phyloP scores from a whole-genome alignment of 2,797 vertebrate genomes.

The Holocentrus rufus region DNA sequence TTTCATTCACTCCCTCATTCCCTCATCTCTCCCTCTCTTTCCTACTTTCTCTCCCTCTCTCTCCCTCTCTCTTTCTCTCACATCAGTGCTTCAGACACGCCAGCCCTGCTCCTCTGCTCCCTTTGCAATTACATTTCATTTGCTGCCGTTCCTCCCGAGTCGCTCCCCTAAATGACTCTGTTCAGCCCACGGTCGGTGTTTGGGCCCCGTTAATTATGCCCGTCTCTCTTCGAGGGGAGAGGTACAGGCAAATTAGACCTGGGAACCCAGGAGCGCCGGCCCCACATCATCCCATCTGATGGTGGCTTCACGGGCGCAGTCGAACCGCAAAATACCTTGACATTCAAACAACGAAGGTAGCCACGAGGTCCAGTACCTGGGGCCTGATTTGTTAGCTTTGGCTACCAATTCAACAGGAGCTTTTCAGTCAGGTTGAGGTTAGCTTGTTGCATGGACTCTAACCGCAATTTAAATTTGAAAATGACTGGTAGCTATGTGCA shows the following conservation, averaged over 20 bases:
- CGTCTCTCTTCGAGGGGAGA: slow-evolving; percentile 67
- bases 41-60: slow-evolving; percentile 40
- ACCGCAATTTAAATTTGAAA: not conserved
- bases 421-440: slow-evolving; percentile 18
- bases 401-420: slow-evolving; percentile 16
- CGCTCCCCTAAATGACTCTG: slow-evolving; percentile 75
- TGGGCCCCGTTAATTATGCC: slow-evolving; percentile 76
- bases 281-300: slow-evolving; percentile 68
- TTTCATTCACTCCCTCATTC: slow-evolving; percentile 71
- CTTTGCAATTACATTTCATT: slow-evolving; percentile 82
- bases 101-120: slow-evolving; percentile 68
- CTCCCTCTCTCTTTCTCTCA: slow-evolving; percentile 46
- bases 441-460: not conserved
- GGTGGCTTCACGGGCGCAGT: slow-evolving; percentile 63
- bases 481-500: not conserved
- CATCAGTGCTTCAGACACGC: slow-evolving; percentile 61
- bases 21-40: slow-evolving; percentile 55
- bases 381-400: slow-evolving; percentile 37
- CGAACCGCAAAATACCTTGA: slow-evolving; percentile 54
- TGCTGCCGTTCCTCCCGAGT: slow-evolving; percentile 77
- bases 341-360: slow-evolving; percentile 41
- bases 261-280: slow-evolving; percentile 55
- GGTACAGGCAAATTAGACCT: slow-evolving; percentile 70
- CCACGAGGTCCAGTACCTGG: slow-evolving; percentile 32
- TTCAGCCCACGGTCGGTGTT: slow-evolving; percentile 72